These are phyloP conservation scores for Leptodactylus fuscus DNA, from an alignment of 2,113 vertebrate species.

Conservation along the genomic window DNA sequence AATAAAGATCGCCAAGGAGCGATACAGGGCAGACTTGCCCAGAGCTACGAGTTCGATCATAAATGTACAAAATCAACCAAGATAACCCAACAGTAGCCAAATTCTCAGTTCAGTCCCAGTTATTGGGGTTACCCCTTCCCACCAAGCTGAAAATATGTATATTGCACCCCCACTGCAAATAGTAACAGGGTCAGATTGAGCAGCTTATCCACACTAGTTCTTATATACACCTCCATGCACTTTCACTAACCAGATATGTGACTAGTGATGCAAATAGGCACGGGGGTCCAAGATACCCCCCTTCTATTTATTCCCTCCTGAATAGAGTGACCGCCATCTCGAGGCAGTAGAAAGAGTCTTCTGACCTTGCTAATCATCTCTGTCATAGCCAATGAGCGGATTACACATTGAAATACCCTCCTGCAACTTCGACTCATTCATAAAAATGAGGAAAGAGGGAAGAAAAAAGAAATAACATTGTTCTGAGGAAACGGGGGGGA, in stretches of 20 bases:
- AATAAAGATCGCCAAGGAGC: background rate
- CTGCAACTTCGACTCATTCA: conserved; percentile 74
- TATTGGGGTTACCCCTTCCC: too few species aligned
- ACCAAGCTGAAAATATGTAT: too few species aligned
- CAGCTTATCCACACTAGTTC: background rate
- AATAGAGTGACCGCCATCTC: conserved; percentile 72
- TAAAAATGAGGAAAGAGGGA: conserved; percentile 42
- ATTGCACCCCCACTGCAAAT: too few species aligned
- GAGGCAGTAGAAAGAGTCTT: conserved; percentile 70
- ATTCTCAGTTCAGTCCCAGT: too few species aligned
- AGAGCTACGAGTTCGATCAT: background rate
- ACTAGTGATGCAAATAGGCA: conserved; percentile 74
- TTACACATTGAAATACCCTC: conserved; percentile 72
- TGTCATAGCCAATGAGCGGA: conserved; percentile 72
- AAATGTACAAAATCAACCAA: too few species aligned
- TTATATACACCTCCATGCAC: background rate
- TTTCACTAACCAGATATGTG: conserved; percentile 63
- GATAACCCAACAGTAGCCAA: too few species aligned
- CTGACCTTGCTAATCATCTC: conserved; percentile 75
- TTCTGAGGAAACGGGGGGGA: conserved; percentile 64
- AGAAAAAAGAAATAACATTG: conserved; percentile 69
- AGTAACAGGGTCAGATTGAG: too few species aligned
- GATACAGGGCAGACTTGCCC: background rate
- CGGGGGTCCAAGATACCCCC: conserved; percentile 49
- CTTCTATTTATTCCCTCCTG: conserved; percentile 68